These are phyloP conservation scores for Rhinolophus ferrumequinum DNA, from an alignment of 2,113 vertebrate genomes.

Conservation along the genomic window DNA sequence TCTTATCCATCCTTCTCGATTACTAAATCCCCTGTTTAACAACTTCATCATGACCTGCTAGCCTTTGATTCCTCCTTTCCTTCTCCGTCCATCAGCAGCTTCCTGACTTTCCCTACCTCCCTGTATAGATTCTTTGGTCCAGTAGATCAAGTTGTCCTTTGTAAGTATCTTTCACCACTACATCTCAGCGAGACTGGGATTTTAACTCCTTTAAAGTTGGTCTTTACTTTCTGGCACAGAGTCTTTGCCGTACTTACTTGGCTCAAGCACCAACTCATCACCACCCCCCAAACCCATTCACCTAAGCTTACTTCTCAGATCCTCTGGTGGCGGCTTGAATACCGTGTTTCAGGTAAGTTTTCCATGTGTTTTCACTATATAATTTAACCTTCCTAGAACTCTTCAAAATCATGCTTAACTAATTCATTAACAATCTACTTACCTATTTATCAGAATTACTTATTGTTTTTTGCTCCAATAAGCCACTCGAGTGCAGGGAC, in stretches of 20 bases:
- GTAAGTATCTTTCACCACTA: neutral
- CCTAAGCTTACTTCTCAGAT: neutral
- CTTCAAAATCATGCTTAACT: neutral
- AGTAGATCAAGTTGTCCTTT: neutral
- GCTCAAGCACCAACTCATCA: neutral
- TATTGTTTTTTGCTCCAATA: neutral
- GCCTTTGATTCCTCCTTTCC: neutral
- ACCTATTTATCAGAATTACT: neutral
- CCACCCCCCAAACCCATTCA: neutral
- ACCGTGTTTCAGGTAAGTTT: neutral
- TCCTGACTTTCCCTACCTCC: neutral
- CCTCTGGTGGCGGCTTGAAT: neutral
- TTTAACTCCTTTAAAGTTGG: neutral
- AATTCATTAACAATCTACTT: neutral
- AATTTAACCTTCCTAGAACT: neutral
- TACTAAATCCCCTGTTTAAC: neutral
- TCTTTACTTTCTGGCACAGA: neutral
- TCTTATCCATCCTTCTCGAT: neutral
- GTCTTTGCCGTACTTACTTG: neutral
- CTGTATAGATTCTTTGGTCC: neutral
- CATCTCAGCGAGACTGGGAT: neutral
- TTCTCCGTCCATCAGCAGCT: neutral
- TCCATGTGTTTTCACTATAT: neutral
- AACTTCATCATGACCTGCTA: neutral
- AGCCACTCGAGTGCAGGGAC: neutral